Percentiles rank a stretch among this genome's conserved stretches.
Conservation (phyloP, 1,140 invertebrate genomes). For the Antheraea pernyi region DNA sequence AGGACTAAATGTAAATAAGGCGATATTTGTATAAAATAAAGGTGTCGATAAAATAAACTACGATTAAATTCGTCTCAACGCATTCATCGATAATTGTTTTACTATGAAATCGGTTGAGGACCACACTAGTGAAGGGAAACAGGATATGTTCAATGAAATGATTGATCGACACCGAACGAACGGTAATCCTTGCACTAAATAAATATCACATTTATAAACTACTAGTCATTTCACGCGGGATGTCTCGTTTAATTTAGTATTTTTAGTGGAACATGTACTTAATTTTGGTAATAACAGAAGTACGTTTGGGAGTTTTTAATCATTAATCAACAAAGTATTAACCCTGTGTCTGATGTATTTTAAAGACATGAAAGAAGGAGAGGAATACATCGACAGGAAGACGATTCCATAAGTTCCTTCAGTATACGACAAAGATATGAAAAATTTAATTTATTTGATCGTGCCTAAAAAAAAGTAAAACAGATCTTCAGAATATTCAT, state of each 20-base stretch:
- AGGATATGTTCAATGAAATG: conserved; percentile 78
- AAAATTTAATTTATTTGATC: too few species aligned
- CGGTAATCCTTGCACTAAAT: conserved; percentile 77
- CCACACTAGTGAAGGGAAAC: conserved; percentile 63
- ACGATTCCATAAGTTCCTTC: too few species aligned
- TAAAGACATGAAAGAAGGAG: too few species aligned
- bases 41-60: background rate
- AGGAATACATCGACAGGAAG: too few species aligned
- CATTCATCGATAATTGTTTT: conserved; percentile 30
- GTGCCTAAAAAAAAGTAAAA: too few species aligned
- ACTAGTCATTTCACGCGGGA: conserved; percentile 2
- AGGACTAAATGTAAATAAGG: background rate
- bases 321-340: too few species aligned
- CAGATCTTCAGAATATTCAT: too few species aligned
- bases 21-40: background rate
- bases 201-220: conserved; percentile 66
- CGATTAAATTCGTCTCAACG: background rate
- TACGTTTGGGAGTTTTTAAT: too few species aligned
- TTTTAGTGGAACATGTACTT: background rate
- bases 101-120: conserved; percentile 26
- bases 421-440: too few species aligned
- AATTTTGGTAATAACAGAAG: too few species aligned
- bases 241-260: background rate
- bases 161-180: conserved; percentile 74
- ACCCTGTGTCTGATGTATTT: too few species aligned